Percentiles rank a stretch among this genome's conserved stretches.
Conservation (phyloP, 1,140 invertebrate genomes). For the Cotesia chilonis region DNA sequence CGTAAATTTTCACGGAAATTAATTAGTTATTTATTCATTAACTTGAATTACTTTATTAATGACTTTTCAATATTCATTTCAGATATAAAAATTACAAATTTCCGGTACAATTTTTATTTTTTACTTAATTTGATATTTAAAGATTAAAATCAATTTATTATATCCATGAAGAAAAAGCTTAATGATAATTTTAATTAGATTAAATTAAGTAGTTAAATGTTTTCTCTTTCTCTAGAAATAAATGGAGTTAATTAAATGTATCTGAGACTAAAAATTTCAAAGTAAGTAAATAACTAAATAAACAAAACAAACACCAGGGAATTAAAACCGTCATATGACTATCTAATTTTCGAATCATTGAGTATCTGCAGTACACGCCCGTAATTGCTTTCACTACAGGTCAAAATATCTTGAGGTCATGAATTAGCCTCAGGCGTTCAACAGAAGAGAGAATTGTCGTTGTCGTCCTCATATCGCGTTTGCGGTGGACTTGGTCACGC, state of each 20-base stretch:
- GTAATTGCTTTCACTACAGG: conserved; percentile 34
- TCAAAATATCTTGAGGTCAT: conserved; percentile 32
- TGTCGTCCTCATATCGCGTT: neutral
- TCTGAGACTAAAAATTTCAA: no score
- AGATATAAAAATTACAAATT: no score
- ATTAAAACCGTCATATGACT: conserved; percentile 13
- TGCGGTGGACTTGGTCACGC: conserved; percentile 18
- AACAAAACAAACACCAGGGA: no score
- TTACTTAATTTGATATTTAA: no score
- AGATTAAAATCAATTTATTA: no score
- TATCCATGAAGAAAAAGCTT: no score
- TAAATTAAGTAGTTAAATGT: conserved; percentile 3
- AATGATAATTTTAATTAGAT: neutral
- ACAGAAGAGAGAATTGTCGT: conserved; percentile 23
- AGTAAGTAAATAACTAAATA: no score
- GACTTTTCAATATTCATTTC: no score
- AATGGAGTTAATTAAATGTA: neutral
- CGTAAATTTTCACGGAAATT: no score
- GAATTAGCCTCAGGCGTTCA: conserved; percentile 15
- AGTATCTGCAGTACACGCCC: conserved; percentile 13
- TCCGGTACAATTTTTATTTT: no score
- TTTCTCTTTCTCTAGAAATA: neutral
- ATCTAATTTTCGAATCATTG: conserved; percentile 30
- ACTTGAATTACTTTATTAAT: no score
- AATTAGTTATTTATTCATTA: no score